Conservation (phyloP, 1,140 invertebrate genomes). For the Oreohelix idahoensis region DNA sequence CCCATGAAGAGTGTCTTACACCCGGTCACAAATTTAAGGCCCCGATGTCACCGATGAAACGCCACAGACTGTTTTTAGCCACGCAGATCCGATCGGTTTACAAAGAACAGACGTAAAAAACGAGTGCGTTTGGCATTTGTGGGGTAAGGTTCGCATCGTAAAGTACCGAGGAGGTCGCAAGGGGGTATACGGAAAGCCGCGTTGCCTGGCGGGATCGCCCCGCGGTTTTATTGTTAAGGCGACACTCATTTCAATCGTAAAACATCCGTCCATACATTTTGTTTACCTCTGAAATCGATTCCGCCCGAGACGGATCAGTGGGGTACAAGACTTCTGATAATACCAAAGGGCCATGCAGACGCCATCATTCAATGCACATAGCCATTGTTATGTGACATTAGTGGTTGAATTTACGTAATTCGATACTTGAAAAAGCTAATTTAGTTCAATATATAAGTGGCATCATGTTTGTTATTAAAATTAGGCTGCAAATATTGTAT, state of each 20-base stretch:
- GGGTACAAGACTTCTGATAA: too few species aligned
- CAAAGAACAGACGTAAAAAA: not conserved
- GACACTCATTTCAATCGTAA: not conserved
- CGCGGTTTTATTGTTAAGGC: not conserved
- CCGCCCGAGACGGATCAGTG: not conserved
- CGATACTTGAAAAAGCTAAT: too few species aligned
- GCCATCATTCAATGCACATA: too few species aligned
- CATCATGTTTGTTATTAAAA: too few species aligned
- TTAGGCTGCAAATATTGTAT: too few species aligned
- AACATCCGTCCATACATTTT: not conserved
- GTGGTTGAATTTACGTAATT: too few species aligned
- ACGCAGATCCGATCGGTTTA: not conserved
- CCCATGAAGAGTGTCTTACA: not conserved
- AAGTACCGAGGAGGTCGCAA: not conserved
- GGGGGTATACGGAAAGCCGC: not conserved
- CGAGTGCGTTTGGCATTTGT: not conserved
- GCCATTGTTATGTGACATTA: too few species aligned
- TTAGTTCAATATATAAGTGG: too few species aligned
- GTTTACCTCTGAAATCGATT: not conserved
- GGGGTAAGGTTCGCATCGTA: not conserved
- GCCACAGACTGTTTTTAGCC: not conserved
- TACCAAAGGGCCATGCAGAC: too few species aligned
- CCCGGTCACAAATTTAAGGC: not conserved
- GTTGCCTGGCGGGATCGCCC: not conserved
- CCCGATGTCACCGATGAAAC: not conserved